Conservation (phyloP, 2,888 invertebrate species). For the Agapostemon virescens region DNA sequence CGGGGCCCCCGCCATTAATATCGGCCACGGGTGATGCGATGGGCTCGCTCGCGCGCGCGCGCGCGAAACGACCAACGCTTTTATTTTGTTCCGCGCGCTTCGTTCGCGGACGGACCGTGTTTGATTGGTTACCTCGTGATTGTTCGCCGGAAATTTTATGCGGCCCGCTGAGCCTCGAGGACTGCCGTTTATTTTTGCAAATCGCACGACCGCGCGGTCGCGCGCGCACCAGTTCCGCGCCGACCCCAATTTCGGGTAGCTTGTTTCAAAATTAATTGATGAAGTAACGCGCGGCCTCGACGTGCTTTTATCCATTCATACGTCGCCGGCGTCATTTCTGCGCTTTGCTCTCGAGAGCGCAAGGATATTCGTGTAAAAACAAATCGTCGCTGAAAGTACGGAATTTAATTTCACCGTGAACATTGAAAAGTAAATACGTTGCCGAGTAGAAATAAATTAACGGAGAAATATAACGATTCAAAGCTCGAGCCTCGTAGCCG, state of each 20-base stretch:
- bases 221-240: neutral
- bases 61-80: slow-evolving; percentile 1
- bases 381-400: too few species aligned
- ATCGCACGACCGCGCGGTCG: neutral
- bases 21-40: neutral
- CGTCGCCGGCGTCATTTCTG: neutral
- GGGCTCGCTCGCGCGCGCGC: neutral
- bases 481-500: neutral
- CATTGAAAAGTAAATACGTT: neutral
- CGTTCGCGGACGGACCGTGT: neutral
- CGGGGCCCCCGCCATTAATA: slow-evolving; percentile 13
- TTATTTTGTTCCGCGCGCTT: neutral
- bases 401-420: neutral
- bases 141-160: neutral
- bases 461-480: neutral
- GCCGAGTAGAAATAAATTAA: neutral
- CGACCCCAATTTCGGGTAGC: neutral
- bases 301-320: neutral
- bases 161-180: neutral
- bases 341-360: neutral
- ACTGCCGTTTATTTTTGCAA: neutral
- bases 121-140: neutral
- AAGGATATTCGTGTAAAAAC: neutral
- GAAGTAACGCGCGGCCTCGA: neutral
- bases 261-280: slow-evolving; percentile 2